Evolutionary conservation across 2,797 vertebrate species (phyloP), one percentile per base, ranked within the genome.

Genomic region (Sebastes melanostomus): DNA sequence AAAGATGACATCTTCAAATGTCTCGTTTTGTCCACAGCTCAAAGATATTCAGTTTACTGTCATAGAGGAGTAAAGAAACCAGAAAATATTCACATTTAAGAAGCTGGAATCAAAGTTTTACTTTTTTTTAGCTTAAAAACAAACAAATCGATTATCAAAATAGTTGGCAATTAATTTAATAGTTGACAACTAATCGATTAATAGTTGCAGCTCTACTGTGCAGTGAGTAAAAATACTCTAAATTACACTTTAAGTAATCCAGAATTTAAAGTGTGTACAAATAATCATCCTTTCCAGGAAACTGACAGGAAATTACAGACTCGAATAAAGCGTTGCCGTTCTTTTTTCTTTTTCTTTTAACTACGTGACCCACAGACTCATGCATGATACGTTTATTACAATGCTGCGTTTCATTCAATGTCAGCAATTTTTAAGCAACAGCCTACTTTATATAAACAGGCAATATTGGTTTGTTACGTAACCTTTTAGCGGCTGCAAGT

Each of bases 331-430:
- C 12, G 16, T 14, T n/a, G 1, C 3, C 5, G 3, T 65, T 38
- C 2, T n/a, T 13, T 71, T 60, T 6, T 55, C 25, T 24, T 65
- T 0, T 46, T 46, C 3, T 42, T 29, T 46, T 1, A 65, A 42
- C 24, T n/a, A 27, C 68, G 55, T 8, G n/a, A 54, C 16, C 42
- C 12, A 65, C 12, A 63, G 12, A 77, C 30, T 50, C 25, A 59
- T 61, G 76, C 66, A 77, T 81, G 73, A 65, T 56, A 14, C n/a
- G 2, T 55, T 58, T 16, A 24, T 61, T 29, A 16, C 0, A 6
- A 38, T 65, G 63, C 70, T 81, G 75, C 9, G 3, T 80, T 78
- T 52, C 42, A 25, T 65, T 58, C 4, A 12, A 1, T 29, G 75
- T 83, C 72, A 20, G 65, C 66, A 63, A 78, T 20, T 13, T 38